These are phyloP conservation scores for Diadophis punctatus DNA, from an alignment of 2,113 vertebrate species.

Conservation along the genomic window DNA sequence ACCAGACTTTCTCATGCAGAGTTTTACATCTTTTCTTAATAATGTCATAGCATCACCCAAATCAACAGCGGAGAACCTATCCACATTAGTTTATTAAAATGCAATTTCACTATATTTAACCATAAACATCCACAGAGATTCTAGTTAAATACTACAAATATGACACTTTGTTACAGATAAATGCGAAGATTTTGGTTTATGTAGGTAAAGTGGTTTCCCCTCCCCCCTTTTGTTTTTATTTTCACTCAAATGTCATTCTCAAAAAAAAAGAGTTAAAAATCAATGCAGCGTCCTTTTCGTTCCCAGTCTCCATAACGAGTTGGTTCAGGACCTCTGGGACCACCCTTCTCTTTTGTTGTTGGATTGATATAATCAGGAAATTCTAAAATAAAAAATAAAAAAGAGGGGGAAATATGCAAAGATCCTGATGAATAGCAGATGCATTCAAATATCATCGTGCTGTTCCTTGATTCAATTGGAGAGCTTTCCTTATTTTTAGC, in stretches of 20 bases:
- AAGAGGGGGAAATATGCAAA: neutral
- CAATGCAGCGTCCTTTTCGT: constrained; percentile 94
- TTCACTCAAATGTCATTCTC: constrained; percentile 5
- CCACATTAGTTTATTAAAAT: neutral
- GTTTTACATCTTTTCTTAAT: neutral
- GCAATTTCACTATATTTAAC: neutral
- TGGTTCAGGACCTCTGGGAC: constrained; percentile 92
- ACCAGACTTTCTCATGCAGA: neutral
- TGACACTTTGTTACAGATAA: neutral
- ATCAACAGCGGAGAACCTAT: neutral
- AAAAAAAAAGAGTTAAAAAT: constrained; percentile 75
- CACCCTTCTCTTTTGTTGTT: constrained; percentile 88
- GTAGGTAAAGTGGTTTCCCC: neutral
- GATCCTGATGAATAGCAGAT: constrained; percentile 2
- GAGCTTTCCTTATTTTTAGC: neutral
- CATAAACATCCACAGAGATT: constrained; percentile 24
- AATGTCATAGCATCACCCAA: neutral
- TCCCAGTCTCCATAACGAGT: constrained; percentile 98
- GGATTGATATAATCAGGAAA: constrained; percentile 91
- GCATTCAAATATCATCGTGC: neutral
- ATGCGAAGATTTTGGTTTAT: neutral
- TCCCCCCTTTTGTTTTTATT: neutral
- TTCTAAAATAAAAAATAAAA: constrained; percentile 65
- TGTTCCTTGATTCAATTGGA: neutral
- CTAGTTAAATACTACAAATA: constrained; percentile 6